Conservation (phyloP, 2,113 vertebrate genomes). For the Meles meles region DNA sequence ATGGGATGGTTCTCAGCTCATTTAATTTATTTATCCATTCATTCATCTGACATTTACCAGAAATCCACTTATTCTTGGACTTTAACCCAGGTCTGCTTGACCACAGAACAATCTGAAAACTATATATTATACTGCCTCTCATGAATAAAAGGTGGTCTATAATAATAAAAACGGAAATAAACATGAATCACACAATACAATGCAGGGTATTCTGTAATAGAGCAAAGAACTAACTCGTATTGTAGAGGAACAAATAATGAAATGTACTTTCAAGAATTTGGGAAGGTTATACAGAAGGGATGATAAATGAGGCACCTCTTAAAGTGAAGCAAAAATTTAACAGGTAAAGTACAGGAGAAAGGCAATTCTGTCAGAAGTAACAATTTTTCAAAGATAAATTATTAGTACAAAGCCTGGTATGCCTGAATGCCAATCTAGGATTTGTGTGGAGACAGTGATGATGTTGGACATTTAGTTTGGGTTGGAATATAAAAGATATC, state of each 20-base stretch:
- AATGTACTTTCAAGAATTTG: neutral
- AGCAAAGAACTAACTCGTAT: neutral
- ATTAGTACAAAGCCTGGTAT: neutral
- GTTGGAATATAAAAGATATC: neutral
- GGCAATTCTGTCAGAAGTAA: neutral
- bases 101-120: neutral
- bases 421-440: neutral
- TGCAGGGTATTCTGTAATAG: neutral
- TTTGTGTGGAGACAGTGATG: neutral
- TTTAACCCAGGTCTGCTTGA: neutral
- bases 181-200: neutral
- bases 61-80: neutral
- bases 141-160: neutral
- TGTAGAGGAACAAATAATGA: neutral
- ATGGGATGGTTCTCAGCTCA: neutral
- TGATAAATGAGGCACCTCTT: neutral
- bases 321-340: neutral
- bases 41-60: slow-evolving; percentile 9
- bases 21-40: neutral
- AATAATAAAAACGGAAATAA: neutral
- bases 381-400: neutral
- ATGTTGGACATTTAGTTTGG: neutral
- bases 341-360: neutral
- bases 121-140: neutral
- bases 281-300: neutral